These are phyloP conservation scores for Drosophila baimaii DNA, from an alignment of 1,140 invertebrate species.

Conservation along the genomic window DNA sequence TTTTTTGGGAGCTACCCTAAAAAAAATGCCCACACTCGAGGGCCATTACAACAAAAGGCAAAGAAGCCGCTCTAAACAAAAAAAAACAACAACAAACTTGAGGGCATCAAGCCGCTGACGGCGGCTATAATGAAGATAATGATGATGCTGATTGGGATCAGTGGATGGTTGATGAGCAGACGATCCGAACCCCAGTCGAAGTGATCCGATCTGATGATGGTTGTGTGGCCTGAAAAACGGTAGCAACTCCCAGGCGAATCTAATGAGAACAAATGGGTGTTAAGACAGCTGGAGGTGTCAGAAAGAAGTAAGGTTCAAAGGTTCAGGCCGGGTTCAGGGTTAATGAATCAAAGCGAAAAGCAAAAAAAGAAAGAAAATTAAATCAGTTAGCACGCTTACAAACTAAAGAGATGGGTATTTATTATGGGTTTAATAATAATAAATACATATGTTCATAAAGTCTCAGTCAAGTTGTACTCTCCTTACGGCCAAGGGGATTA, in stretches of 20 bases:
- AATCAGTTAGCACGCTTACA: not conserved
- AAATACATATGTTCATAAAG: not conserved
- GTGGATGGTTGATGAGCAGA: constrained; percentile 27
- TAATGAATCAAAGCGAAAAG: not conserved
- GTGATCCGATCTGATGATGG: constrained; percentile 6
- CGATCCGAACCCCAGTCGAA: not conserved
- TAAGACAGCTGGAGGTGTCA: constrained; percentile 1
- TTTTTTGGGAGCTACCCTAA: constrained; percentile 10
- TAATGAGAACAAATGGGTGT: constrained; percentile 33
- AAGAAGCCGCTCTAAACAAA: constrained; percentile 21
- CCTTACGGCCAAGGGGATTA: constrained; percentile 16
- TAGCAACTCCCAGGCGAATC: constrained; percentile 20
- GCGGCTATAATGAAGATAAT: constrained; percentile 22
- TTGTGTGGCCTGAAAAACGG: constrained; percentile 26
- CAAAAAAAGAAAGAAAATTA: not conserved
- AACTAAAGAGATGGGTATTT: not conserved
- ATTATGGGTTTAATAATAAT: not conserved
- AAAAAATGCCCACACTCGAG: constrained; percentile 72
- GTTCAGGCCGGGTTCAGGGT: constrained; percentile 28
- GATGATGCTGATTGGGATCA: constrained; percentile 40
- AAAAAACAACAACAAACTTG: constrained; percentile 37
- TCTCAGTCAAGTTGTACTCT: constrained; percentile 10
- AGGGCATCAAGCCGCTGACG: constrained; percentile 23
- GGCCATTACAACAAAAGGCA: constrained; percentile 57
- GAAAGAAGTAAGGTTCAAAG: constrained; percentile 9